phyloP scores from a whole-genome alignment of 2,888 invertebrate genomes.

The Morinoia aosen region DNA sequence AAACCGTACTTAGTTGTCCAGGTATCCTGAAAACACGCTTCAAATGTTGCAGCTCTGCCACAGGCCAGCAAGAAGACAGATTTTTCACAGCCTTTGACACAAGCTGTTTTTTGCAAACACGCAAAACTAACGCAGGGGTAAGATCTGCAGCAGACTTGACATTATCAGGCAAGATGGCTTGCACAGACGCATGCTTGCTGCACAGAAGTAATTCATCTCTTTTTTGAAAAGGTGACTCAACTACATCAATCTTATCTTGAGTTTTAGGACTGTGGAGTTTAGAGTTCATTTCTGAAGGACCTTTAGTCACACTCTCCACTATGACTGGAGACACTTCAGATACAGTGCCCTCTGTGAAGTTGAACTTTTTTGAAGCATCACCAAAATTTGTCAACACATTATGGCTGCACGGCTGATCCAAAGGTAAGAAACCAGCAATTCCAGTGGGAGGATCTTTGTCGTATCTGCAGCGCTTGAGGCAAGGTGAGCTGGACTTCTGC shows the following conservation, averaged over 20 bases:
- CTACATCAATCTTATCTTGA: neutral
- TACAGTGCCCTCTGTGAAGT: neutral
- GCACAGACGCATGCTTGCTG: neutral
- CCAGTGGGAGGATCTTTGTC: neutral
- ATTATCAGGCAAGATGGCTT: neutral
- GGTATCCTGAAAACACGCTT: constrained; percentile 61
- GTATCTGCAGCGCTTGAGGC: neutral
- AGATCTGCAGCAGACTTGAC: neutral
- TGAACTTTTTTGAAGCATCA: neutral
- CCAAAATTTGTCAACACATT: neutral
- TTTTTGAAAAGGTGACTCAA: neutral
- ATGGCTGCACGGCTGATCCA: neutral
- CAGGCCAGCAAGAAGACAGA: constrained; percentile 59
- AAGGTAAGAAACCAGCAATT: neutral
- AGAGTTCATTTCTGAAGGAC: neutral
- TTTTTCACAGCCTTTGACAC: constrained; percentile 60
- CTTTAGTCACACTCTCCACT: neutral
- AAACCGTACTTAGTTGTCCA: neutral
- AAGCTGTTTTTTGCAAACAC: constrained; percentile 56
- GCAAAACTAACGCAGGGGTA: constrained; percentile 41
- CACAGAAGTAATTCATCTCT: neutral
- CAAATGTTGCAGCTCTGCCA: constrained; percentile 61
- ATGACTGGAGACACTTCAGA: neutral
- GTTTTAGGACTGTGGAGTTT: neutral
- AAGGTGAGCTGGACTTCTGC: constrained; percentile 50